phyloP scores from a whole-genome alignment of 2,113 vertebrate species.

The Tursiops truncatus region DNA sequence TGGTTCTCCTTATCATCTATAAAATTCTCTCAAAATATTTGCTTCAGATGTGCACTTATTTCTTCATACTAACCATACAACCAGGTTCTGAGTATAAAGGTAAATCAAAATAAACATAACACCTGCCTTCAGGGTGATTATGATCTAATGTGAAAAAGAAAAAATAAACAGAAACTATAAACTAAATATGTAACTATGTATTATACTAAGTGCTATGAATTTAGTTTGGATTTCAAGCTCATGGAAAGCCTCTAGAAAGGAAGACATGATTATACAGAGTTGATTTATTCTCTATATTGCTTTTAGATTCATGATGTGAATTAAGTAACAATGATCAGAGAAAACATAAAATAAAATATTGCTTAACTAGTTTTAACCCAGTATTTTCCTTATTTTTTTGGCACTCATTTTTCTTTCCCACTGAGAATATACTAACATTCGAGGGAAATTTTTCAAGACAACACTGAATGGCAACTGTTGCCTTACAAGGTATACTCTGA shows the following conservation, averaged over 20 bases:
- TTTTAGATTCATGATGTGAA: not conserved
- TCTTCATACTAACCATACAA: not conserved
- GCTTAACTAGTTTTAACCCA: constrained; percentile 5
- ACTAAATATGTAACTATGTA: not conserved
- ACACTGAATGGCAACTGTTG: not conserved
- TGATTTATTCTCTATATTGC: not conserved
- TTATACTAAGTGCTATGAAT: not conserved
- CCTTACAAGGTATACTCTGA: not conserved
- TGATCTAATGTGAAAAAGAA: not conserved
- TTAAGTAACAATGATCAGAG: not conserved
- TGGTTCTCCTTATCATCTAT: not conserved
- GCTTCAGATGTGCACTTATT: not conserved
- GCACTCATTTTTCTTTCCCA: not conserved
- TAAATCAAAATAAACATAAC: not conserved
- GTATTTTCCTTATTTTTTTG: not conserved
- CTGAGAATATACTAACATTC: not conserved
- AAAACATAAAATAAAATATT: not conserved
- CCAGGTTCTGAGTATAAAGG: not conserved
- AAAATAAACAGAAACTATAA: not conserved
- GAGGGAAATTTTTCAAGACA: not conserved
- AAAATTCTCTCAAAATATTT: not conserved
- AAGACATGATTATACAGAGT: not conserved
- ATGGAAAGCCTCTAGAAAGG: not conserved
- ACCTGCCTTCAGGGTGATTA: not conserved
- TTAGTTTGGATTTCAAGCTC: not conserved